These are phyloP conservation scores for Hypsibius dujardini DNA, from an alignment of 1,140 invertebrate species.

Conservation along the genomic window DNA sequence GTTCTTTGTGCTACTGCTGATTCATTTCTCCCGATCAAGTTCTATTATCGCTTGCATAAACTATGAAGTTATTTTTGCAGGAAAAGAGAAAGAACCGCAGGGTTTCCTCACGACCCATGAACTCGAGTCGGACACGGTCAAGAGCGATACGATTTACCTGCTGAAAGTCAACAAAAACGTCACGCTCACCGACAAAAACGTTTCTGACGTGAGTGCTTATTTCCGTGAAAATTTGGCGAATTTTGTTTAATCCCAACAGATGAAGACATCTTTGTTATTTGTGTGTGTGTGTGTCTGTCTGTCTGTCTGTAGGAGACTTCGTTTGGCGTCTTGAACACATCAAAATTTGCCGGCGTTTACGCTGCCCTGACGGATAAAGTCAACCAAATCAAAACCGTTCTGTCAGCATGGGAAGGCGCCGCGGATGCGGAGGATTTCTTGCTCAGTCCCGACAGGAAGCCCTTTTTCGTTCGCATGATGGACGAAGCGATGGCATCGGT, in stretches of 20 bases:
- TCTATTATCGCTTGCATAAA: background rate
- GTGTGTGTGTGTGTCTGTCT: background rate
- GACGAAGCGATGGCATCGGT: background rate
- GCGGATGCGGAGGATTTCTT: background rate
- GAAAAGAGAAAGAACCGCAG: background rate
- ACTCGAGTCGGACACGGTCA: background rate
- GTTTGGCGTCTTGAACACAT: slow-evolving; percentile 1
- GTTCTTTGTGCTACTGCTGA: too few relatives aligned
- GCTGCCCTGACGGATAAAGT: background rate
- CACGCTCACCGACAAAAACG: slow-evolving; percentile 8
- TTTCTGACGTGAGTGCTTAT: background rate
- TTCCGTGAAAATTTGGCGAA: background rate
- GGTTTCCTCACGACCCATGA: background rate
- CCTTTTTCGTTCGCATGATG: background rate
- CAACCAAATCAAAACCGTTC: background rate
- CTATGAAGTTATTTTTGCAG: background rate
- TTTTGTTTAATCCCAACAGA: background rate
- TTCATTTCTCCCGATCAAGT: background rate
- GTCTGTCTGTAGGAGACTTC: background rate
- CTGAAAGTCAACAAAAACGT: background rate
- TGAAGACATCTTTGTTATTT: background rate
- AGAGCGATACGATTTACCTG: slow-evolving; percentile 1
- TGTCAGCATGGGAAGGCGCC: background rate
- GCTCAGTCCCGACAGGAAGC: background rate
- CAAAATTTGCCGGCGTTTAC: background rate